Percentiles rank a stretch among this genome's conserved stretches.
Conservation (phyloP, 2,888 invertebrate genomes). For the Drosophila pseudotakahashii region DNA sequence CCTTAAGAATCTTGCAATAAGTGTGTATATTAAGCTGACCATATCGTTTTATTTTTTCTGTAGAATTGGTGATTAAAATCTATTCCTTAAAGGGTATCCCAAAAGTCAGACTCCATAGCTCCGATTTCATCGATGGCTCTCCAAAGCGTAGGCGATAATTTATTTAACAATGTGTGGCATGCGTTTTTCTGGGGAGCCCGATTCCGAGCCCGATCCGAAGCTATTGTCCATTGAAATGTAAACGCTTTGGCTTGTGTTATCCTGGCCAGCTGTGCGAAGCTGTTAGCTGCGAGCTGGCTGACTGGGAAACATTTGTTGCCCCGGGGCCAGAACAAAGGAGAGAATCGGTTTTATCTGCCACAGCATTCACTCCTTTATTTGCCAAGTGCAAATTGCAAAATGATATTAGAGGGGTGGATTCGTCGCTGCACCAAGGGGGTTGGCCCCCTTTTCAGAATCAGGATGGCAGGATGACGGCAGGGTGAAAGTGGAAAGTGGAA, state of each 20-base stretch:
- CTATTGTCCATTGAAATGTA: slow-evolving; percentile 66
- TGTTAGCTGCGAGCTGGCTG: slow-evolving; percentile 26
- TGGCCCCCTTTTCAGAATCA: slow-evolving; percentile 34
- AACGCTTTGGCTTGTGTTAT: slow-evolving; percentile 36
- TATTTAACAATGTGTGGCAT: slow-evolving; percentile 75
- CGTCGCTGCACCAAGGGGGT: slow-evolving; percentile 59
- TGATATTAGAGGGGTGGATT: slow-evolving; percentile 66
- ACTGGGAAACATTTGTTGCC: slow-evolving; percentile 44
- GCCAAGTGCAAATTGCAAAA: slow-evolving; percentile 82
- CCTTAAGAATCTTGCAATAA: no score
- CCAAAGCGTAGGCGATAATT: slow-evolving; percentile 69
- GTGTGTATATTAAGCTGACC: no score
- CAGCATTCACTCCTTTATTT: slow-evolving; percentile 79
- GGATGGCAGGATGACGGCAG: slow-evolving; percentile 23
- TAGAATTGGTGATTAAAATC: no score
- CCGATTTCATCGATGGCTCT: slow-evolving; percentile 60
- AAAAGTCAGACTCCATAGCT: slow-evolving; percentile 15
- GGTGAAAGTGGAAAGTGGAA: slow-evolving; percentile 62
- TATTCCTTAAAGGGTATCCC: slow-evolving; percentile 28
- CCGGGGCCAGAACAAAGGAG: slow-evolving; percentile 67
- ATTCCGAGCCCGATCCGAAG: slow-evolving; percentile 5
- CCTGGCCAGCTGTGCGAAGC: slow-evolving; percentile 25
- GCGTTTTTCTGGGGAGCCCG: slow-evolving; percentile 43
- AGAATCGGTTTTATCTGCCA: slow-evolving; percentile 68
- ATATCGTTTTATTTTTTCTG: no score